Evolutionary conservation across 2,888 invertebrate species (phyloP).

Genomic region (Lacanobia wlatinum): DNA sequence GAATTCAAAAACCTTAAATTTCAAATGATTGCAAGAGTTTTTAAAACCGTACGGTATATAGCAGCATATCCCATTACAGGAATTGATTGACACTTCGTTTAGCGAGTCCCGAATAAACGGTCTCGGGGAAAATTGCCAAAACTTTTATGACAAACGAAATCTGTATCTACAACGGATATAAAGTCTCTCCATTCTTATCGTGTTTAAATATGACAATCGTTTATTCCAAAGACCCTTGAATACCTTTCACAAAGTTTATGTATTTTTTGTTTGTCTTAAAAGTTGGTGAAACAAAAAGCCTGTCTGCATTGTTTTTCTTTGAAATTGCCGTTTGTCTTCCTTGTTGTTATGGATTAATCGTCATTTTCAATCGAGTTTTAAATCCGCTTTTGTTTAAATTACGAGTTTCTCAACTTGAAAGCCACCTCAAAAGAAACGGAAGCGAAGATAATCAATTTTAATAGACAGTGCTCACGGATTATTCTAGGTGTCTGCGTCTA

Average conservation of each 20-base stretch:
- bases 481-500: constrained; percentile 49
- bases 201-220: constrained; percentile 52
- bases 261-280: constrained; percentile 50
- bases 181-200: constrained; percentile 43
- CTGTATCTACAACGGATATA: constrained; percentile 50
- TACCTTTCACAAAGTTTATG: constrained; percentile 39
- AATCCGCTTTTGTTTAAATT: constrained; percentile 43
- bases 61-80: constrained; percentile 42
- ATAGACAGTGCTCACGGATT: constrained; percentile 49
- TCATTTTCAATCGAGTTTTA: constrained; percentile 46
- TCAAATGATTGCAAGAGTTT: background rate
- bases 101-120: constrained; percentile 35
- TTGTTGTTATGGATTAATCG: constrained; percentile 49
- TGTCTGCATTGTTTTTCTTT: constrained; percentile 46
- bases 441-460: constrained; percentile 50
- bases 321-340: constrained; percentile 39
- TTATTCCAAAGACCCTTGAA: constrained; percentile 44
- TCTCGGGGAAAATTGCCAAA: constrained; percentile 45
- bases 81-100: constrained; percentile 62
- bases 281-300: constrained; percentile 42
- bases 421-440: constrained; percentile 37
- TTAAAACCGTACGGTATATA: constrained; percentile 19
- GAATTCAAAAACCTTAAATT: constrained; percentile 6
- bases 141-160: constrained; percentile 55
- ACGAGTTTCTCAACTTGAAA: constrained; percentile 31